Base-by-base conservation (phyloP, 64 coral and sea anemone species). In the Pocillopora damicornis region DNA sequence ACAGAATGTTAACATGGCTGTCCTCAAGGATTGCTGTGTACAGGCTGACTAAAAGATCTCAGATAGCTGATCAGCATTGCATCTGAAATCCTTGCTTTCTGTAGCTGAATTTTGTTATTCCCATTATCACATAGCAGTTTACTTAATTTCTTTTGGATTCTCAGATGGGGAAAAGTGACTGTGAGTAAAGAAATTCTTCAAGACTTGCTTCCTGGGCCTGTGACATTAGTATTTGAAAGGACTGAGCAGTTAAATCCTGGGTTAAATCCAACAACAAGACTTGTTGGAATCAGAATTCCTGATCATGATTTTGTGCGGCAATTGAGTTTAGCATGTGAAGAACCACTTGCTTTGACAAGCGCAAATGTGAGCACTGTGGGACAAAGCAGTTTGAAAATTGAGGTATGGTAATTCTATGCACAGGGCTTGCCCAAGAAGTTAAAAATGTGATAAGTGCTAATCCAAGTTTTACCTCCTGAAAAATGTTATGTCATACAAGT, bases 251-350 rank as follows among this genome's bases (percentile, higher is more conserved):
- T 99, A n/a, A 99, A 99, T 86, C 90, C 71, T 67, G 86, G 86
- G 34, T 65, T 99, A 51, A 99, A 99, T 68, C 88, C 97, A 35
- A 91, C 79, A 20, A 99, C 93, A 86, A 78, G 62, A n/a, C 90
- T 90, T 80, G 93, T 99, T 56, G 97, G 97, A 22, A 99, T 99
- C 60, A 84, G 97, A 75, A 99, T 99, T 11, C 97, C 97, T 69
- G 86, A 99, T 79, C 85, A 99, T 69, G 14, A 90, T 9, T 99
- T 99, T 99, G 93, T 99, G n/a, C 57, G 76, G 13, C 90, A 89
- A 18, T 85, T 99, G 35, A 91, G 86, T 18, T 76, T 90, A 77
- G 83, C 77, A 37, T 95, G 97, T 38, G 18, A 85, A 11, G 97
- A 95, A 56, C 97, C 97, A 4, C 71, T 95, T 16, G 97, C 97